phyloP scores from a whole-genome alignment of 2,797 vertebrate species.

The Melopsittacus undulatus region DNA sequence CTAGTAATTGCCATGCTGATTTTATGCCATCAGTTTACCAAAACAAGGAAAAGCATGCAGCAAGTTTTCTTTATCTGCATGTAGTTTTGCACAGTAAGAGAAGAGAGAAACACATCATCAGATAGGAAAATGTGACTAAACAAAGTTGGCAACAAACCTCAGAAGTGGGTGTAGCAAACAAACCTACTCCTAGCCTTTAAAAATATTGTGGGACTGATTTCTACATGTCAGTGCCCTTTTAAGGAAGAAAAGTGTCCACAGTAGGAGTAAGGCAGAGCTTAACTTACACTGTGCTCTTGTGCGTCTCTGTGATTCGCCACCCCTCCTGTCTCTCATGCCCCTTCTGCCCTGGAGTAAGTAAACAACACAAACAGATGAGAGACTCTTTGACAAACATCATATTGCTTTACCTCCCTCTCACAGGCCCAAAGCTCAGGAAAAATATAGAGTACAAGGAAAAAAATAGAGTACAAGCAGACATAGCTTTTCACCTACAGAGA shows the following conservation, averaged over 20 bases:
- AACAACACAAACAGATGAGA: conserved; percentile 58
- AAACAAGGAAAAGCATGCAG: conserved; percentile 33
- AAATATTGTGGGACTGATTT: conserved; percentile 62
- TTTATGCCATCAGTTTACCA: conserved; percentile 28
- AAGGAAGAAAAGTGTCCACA: conserved; percentile 59
- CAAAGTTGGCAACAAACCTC: conserved; percentile 57
- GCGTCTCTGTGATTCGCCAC: conserved; percentile 72
- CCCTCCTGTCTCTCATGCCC: conserved; percentile 77
- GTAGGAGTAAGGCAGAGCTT: conserved; percentile 43
- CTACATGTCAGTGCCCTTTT: conserved; percentile 65
- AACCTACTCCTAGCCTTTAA: conserved; percentile 62
- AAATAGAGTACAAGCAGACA: not conserved
- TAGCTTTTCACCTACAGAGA: not conserved
- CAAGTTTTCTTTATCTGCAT: conserved; percentile 29
- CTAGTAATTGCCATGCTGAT: conserved; percentile 33
- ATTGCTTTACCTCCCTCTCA: not conserved
- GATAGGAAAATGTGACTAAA: conserved; percentile 65
- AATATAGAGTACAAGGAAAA: not conserved
- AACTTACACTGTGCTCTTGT: conserved; percentile 74
- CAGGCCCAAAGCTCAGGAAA: not conserved
- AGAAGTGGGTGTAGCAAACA: conserved; percentile 61
- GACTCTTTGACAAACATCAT: not conserved
- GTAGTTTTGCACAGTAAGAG: conserved; percentile 25
- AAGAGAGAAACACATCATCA: conserved; percentile 35
- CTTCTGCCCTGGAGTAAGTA: conserved; percentile 77